These are phyloP conservation scores for Pseudomyrmex pallidus DNA, from an alignment of 1,140 invertebrate species.

Conservation along the genomic window DNA sequence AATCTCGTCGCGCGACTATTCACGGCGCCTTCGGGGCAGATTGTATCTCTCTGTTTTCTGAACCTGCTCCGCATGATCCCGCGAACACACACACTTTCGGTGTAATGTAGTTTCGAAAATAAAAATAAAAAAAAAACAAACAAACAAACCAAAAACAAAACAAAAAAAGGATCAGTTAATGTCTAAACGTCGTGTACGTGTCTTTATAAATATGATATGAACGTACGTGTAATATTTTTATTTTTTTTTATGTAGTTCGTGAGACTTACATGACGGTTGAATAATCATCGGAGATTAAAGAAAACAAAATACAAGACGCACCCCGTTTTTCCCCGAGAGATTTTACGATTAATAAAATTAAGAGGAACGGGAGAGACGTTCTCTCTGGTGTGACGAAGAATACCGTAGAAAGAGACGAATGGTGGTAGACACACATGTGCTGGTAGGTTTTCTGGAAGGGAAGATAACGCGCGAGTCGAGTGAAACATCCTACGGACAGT, in stretches of 20 bases:
- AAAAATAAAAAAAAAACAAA: no score
- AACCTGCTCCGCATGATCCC: constrained; percentile 7
- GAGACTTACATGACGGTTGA: neutral
- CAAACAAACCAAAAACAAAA: no score
- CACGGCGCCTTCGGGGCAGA: neutral
- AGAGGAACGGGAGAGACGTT: no score
- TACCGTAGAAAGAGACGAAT: neutral
- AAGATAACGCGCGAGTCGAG: constrained; percentile 43
- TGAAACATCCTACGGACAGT: constrained; percentile 48
- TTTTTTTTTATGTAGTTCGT: neutral
- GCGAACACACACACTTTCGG: neutral
- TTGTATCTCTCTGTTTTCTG: neutral
- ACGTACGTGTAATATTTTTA: neutral
- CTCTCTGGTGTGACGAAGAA: neutral
- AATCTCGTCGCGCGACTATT: constrained; percentile 21
- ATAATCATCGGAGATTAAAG: neutral
- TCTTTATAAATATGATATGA: neutral
- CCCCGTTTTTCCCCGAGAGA: no score
- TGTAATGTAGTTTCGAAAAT: neutral
- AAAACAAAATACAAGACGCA: neutral
- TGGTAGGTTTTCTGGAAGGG: constrained; percentile 11
- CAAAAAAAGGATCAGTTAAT: neutral
- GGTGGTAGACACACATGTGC: neutral
- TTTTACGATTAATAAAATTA: neutral
- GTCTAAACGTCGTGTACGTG: neutral